phyloP scores from a whole-genome alignment of 1,140 invertebrate genomes.

The Bombus ignitus region DNA sequence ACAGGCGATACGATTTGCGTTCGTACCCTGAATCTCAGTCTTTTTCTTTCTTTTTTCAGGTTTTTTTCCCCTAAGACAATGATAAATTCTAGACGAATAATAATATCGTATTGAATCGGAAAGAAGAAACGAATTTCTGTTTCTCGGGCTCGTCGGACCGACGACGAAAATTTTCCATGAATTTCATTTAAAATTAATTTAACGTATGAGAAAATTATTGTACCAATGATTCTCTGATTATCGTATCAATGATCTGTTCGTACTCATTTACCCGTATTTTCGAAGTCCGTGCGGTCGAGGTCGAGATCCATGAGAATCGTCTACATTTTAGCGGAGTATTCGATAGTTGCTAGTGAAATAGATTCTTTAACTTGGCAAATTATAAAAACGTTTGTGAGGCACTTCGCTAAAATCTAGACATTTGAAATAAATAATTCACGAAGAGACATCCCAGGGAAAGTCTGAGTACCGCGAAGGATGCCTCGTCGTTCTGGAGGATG shows the following conservation, averaged over 20 bases:
- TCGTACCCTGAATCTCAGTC: conserved; percentile 42
- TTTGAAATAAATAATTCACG: not conserved
- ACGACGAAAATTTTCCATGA: conserved; percentile 15
- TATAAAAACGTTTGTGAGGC: not conserved
- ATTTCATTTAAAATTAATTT: too few relatives aligned
- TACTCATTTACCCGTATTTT: conserved; percentile 35
- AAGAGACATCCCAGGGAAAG: not conserved
- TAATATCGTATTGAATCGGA: not conserved
- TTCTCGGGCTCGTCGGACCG: conserved; percentile 33
- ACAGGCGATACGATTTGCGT: conserved; percentile 33
- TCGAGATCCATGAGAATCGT: conserved; percentile 43
- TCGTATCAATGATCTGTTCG: not conserved
- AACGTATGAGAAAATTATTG: too few relatives aligned
- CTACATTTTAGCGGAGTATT: not conserved
- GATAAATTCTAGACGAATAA: not conserved
- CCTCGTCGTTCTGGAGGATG: not conserved
- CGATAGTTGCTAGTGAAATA: not conserved
- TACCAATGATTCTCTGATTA: not conserved
- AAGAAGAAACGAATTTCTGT: not conserved
- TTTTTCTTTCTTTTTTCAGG: conserved; percentile 25
- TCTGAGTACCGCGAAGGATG: not conserved
- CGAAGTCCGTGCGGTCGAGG: conserved; percentile 45
- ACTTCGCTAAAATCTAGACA: conserved; percentile 12
- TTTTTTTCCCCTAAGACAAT: not conserved
- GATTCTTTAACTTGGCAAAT: not conserved